phyloP scores from a whole-genome alignment of 1,140 invertebrate species.

The Protaetia brevitarsis region DNA sequence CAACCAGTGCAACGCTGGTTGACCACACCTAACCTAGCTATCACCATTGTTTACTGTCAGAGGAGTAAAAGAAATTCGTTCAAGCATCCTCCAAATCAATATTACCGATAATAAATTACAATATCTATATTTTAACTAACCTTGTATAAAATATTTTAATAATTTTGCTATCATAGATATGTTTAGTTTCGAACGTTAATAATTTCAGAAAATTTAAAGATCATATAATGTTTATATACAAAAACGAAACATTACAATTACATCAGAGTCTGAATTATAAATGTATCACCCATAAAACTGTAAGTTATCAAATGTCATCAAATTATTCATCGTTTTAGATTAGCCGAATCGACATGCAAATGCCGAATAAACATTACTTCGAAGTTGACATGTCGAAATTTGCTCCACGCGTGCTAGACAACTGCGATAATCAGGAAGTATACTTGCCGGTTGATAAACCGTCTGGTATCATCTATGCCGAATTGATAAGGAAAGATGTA shows the following conservation, averaged over 20 bases:
- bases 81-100: no score
- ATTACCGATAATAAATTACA: no score
- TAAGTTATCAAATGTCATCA: not conserved
- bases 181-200: not conserved
- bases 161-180: no score
- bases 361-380: slow-evolving; percentile 79
- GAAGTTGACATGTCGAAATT: slow-evolving; percentile 70
- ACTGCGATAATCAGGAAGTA: slow-evolving; percentile 61
- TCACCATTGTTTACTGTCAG: no score
- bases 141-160: no score
- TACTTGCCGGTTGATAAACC: slow-evolving; percentile 73
- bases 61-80: no score
- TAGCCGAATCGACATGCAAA: slow-evolving; percentile 64
- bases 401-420: slow-evolving; percentile 56
- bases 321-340: slow-evolving; percentile 54
- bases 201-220: not conserved
- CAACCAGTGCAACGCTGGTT: no score
- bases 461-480: slow-evolving; percentile 70
- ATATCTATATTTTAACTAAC: no score
- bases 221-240: not conserved
- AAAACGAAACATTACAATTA: not conserved
- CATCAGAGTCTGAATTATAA: no score
- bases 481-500: slow-evolving; percentile 57
- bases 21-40: no score
- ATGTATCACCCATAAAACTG: not conserved